phyloP scores from a whole-genome alignment of 2,113 vertebrate genomes.

The Anseranas semipalmata region DNA sequence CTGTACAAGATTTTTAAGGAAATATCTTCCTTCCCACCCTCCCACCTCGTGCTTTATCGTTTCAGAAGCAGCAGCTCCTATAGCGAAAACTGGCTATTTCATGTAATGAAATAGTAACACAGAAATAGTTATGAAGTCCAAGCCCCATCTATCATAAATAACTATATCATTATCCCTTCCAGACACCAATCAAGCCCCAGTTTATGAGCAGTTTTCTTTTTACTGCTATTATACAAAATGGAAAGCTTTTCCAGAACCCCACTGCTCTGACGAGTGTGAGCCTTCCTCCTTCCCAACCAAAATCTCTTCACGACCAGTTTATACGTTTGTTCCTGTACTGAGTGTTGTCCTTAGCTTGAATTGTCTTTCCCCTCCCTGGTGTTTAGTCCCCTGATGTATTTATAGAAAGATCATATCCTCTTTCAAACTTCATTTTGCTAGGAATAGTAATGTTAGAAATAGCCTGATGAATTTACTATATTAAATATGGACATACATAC shows the following conservation, averaged over 20 bases:
- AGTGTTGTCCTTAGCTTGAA: slow-evolving; percentile 6
- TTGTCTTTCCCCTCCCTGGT: slow-evolving; percentile 48
- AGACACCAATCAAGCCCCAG: slow-evolving; percentile 33
- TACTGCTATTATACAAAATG: not conserved
- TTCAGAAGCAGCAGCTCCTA: not conserved
- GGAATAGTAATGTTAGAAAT: slow-evolving; percentile 57
- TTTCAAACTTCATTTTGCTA: slow-evolving; percentile 55
- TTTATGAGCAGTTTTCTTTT: slow-evolving; percentile 32
- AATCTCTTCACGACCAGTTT: not conserved
- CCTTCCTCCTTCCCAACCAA: not conserved
- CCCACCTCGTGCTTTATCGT: not conserved
- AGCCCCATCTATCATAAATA: not conserved
- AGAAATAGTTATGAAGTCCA: not conserved
- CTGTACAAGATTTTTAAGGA: not conserved
- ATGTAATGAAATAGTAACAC: not conserved
- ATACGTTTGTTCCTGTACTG: not conserved
- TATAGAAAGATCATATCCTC: slow-evolving; percentile 57
- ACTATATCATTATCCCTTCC: not conserved
- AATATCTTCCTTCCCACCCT: not conserved
- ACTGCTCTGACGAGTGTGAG: not conserved
- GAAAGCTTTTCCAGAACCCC: not conserved
- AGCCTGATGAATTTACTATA: slow-evolving; percentile 45
- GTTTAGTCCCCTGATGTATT: slow-evolving; percentile 48
- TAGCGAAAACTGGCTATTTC: not conserved
- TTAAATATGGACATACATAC: not conserved